A percentile compares a stretch with the other conserved stretches of the same genome.
phyloP scores from a whole-genome alignment of 1,140 invertebrate species.

The Drosophila eugracilis region DNA sequence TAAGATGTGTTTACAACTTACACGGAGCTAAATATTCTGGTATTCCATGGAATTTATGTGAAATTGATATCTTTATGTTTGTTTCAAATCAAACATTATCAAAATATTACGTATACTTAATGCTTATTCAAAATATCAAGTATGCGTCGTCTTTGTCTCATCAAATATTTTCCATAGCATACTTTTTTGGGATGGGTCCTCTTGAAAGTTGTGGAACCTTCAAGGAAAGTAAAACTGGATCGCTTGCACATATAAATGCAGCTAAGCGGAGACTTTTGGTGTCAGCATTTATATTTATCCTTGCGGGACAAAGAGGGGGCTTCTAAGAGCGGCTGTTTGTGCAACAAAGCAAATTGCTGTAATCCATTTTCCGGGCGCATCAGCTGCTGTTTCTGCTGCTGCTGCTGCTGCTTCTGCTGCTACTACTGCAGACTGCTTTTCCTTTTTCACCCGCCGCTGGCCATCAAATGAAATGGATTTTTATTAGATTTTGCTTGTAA shows the following conservation, averaged over 20 bases:
- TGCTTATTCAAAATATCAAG: too few species aligned
- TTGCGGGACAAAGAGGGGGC: constrained; percentile 3
- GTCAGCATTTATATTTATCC: constrained; percentile 65
- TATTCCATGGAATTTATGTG: not conserved
- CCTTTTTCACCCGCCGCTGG: constrained; percentile 10
- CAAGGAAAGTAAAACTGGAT: constrained; percentile 8
- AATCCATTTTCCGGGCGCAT: constrained; percentile 77
- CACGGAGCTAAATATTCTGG: not conserved
- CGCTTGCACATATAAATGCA: constrained; percentile 44
- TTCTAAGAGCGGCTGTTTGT: constrained; percentile 58
- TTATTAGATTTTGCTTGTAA: constrained; percentile 78
- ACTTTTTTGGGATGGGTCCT: too few species aligned
- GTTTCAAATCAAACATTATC: too few species aligned
- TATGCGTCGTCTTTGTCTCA: too few species aligned
- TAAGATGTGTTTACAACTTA: not conserved
- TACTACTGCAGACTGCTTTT: constrained; percentile 21
- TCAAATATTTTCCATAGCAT: not conserved
- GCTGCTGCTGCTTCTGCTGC: constrained; percentile 13
- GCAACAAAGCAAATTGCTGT: constrained; percentile 78
- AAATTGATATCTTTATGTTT: not conserved
- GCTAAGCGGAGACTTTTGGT: constrained; percentile 59
- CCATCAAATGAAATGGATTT: constrained; percentile 78
- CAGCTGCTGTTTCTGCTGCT: constrained; percentile 60
- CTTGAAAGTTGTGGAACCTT: too few species aligned
- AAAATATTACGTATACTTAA: constrained; percentile 1